Base-by-base conservation (phyloP, 2,888 invertebrate genomes). In the Limulus polyphemus region DNA sequence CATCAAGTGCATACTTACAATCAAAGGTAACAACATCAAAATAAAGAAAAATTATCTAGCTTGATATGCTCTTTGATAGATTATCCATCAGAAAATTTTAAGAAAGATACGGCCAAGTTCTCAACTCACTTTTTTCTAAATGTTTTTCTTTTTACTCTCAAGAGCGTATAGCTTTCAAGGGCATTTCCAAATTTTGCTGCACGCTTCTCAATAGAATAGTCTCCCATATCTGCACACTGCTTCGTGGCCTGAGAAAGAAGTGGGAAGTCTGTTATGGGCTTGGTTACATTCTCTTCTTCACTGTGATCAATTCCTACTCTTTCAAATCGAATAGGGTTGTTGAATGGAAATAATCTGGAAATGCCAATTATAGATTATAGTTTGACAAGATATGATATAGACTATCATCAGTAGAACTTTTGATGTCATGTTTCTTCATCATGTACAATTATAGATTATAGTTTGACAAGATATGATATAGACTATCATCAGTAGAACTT, bases 151-250 rank as follows among this genome's bases (percentile, higher is more conserved):
- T 17, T 13, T 16, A 32, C 16, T 11, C 16, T 54, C 54, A 54
- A 54, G 11, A 17, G 16, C 1, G 54, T 32, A 14, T 17, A 54
- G 51, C 61, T 46, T 14, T 57, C 69, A 69, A 67, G 78, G 62
- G 83, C 82, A 77, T 92, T 91, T 10, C 92, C 93, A 74, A 92
- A 91, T 78, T 90, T 90, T 56, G 88, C 84, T 0, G 92, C 91
- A 50, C 87, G 86, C 10, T 84, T 83, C 73, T 91, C 88, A 57
- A 86, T 78, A 0, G 83, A 82, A 74, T 88, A 88, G 57, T 69
- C 68, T 10, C 67, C 66, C 61, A 63, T 67, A 47, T 64, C 67
- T 49, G 60, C 63, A 59, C 66, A 71, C 32, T 32, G 32, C 46
- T 64, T 58, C 14, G 71, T 62, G 16, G 56, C 56, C 56, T 63